Conservation (phyloP, 2,888 invertebrate genomes). For the Disparrhopalites patrizii region DNA sequence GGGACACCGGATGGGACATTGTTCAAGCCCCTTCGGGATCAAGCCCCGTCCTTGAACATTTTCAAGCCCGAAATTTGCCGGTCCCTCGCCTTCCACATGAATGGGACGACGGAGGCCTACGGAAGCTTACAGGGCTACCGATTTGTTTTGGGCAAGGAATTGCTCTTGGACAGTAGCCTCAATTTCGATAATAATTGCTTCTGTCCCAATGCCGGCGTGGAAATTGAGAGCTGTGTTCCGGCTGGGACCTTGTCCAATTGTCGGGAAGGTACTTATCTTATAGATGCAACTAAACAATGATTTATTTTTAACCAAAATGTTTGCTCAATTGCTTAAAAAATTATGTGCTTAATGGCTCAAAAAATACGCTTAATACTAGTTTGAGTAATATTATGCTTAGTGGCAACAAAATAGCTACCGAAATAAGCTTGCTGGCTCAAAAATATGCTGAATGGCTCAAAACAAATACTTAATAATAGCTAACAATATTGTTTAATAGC, state of each 20-base stretch:
- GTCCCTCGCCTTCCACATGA: not conserved
- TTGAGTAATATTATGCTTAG: too few relatives aligned
- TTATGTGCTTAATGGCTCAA: too few relatives aligned
- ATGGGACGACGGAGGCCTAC: not conserved
- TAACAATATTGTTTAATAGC: too few relatives aligned
- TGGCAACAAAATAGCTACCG: too few relatives aligned
- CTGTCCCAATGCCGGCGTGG: slow-evolving; percentile 6
- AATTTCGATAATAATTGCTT: slow-evolving; percentile 15
- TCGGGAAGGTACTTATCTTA: slow-evolving; percentile 16
- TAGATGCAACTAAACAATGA: too few relatives aligned
- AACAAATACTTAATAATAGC: too few relatives aligned
- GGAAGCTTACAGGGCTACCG: not conserved
- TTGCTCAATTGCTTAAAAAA: too few relatives aligned
- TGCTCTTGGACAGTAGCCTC: not conserved
- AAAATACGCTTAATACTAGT: too few relatives aligned
- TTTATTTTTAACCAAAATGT: too few relatives aligned
- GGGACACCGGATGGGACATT: slow-evolving; percentile 21
- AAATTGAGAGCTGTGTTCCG: not conserved
- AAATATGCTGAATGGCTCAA: too few relatives aligned
- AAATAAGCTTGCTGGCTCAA: too few relatives aligned
- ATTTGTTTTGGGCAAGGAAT: not conserved
- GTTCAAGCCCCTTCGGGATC: not conserved
- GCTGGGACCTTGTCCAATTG: slow-evolving; percentile 14
- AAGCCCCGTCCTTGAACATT: not conserved
- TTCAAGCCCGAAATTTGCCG: slow-evolving; percentile 22